A percentile compares a stretch with the other conserved stretches of the same genome.
These are phyloP conservation scores for Salvelinus namaycush DNA, from an alignment of 2,113 vertebrate species.

Conservation along the genomic window DNA sequence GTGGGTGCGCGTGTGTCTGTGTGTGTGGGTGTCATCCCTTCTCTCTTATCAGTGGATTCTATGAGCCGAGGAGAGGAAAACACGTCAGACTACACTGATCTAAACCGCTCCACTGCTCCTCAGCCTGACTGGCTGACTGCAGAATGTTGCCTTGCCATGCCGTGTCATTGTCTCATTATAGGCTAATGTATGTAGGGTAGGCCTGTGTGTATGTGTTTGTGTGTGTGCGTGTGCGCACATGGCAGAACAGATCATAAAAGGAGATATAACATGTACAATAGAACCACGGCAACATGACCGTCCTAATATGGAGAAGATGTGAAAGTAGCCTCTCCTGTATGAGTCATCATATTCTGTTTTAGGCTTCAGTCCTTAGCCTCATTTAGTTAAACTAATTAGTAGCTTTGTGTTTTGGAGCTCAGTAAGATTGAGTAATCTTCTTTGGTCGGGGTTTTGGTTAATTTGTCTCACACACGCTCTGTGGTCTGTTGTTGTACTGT, in stretches of 20 bases:
- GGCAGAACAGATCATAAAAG: neutral
- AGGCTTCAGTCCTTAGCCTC: conserved; percentile 23
- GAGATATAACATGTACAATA: neutral
- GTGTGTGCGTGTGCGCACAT: neutral
- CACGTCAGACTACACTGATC: conserved; percentile 58
- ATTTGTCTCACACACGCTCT: conserved; percentile 24
- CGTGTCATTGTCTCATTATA: conserved; percentile 12
- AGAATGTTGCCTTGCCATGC: neutral
- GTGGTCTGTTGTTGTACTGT: neutral
- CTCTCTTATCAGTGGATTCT: conserved; percentile 58
- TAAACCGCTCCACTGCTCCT: conserved; percentile 47
- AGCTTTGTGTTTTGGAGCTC: conserved; percentile 37
- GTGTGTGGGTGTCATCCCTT: conserved; percentile 15
- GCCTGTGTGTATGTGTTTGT: conserved; percentile 16
- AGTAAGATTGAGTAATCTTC: conserved; percentile 28
- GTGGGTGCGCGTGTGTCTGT: neutral
- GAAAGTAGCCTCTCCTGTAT: neutral
- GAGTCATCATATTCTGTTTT: neutral
- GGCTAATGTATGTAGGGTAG: neutral
- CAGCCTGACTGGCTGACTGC: conserved; percentile 7
- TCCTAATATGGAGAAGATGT: neutral
- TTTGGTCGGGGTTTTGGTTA: conserved; percentile 44
- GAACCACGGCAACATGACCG: neutral
- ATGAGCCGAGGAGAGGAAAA: conserved; percentile 52
- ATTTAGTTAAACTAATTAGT: conserved; percentile 50